These are phyloP conservation scores for Torymus auratus DNA, from an alignment of 2,888 invertebrate genomes.

Conservation along the genomic window DNA sequence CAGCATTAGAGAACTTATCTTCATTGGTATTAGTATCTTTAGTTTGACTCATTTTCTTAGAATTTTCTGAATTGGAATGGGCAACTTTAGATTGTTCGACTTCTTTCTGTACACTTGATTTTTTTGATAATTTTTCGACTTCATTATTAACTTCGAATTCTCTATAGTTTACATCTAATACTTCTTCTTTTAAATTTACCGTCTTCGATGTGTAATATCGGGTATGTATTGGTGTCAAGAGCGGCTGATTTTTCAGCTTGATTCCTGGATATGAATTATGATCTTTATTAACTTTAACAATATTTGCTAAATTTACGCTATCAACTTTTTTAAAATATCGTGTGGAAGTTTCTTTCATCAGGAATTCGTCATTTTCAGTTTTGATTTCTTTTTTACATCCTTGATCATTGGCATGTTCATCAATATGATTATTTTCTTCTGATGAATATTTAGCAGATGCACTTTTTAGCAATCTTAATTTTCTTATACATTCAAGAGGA, in stretches of 20 bases:
- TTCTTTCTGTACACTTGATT: too few relatives aligned
- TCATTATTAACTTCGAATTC: too few relatives aligned
- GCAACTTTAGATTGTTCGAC: too few relatives aligned
- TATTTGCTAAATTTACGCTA: neutral
- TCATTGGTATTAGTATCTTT: too few relatives aligned
- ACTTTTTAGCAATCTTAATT: neutral
- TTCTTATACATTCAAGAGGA: neutral
- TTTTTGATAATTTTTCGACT: neutral
- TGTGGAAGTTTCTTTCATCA: slow-evolving; percentile 5
- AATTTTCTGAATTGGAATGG: too few relatives aligned
- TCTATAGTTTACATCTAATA: neutral
- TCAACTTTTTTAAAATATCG: slow-evolving; percentile 1
- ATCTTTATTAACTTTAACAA: neutral
- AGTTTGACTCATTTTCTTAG: too few relatives aligned
- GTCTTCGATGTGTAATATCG: slow-evolving; percentile 24
- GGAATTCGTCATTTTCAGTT: slow-evolving; percentile 7
- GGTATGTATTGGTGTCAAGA: slow-evolving; percentile 20
- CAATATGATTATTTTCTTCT: neutral
- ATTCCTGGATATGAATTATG: neutral
- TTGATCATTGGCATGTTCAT: neutral
- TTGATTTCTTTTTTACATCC: neutral
- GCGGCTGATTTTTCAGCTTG: neutral
- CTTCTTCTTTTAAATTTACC: neutral
- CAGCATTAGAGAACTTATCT: too few relatives aligned
- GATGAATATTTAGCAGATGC: neutral